Evolutionary conservation across 1,140 invertebrate species (phyloP).

Genomic region (Condylostylus longicornis): DNA sequence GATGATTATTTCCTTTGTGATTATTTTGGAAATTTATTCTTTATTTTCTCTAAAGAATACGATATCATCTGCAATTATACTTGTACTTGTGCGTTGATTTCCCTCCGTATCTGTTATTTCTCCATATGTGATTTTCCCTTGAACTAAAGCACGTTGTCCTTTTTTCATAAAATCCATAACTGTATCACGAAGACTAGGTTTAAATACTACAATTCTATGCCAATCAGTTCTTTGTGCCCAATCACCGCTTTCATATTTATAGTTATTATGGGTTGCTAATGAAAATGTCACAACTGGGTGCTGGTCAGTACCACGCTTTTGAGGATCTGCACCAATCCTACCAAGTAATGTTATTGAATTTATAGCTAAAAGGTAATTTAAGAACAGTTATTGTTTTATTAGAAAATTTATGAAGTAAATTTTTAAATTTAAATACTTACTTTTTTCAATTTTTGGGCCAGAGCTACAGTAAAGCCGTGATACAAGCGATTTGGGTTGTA

Average conservation of each 20-base stretch:
- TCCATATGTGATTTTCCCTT: constrained; percentile 69
- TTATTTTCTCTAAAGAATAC: constrained; percentile 62
- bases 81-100: constrained; percentile 50
- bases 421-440: constrained; percentile 9
- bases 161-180: constrained; percentile 68
- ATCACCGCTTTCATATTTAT: constrained; percentile 56
- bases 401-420: background rate
- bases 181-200: constrained; percentile 59
- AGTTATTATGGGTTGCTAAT: constrained; percentile 75
- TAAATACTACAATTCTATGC: constrained; percentile 81
- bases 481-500: no score
- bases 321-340: constrained; percentile 70
- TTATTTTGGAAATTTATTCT: no score
- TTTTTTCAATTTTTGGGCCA: constrained; percentile 30
- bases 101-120: constrained; percentile 68
- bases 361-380: constrained; percentile 46
- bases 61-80: constrained; percentile 74
- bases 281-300: constrained; percentile 83
- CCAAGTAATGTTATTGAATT: constrained; percentile 79
- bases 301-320: constrained; percentile 60
- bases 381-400: background rate
- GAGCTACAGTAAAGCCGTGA: no score
- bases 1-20: no score
- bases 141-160: constrained; percentile 71
- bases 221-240: constrained; percentile 74